A percentile compares a stretch with the other conserved stretches of the same genome.
Conservation (phyloP, 2,888 invertebrate genomes). For the Habrosyne pyritoides region DNA sequence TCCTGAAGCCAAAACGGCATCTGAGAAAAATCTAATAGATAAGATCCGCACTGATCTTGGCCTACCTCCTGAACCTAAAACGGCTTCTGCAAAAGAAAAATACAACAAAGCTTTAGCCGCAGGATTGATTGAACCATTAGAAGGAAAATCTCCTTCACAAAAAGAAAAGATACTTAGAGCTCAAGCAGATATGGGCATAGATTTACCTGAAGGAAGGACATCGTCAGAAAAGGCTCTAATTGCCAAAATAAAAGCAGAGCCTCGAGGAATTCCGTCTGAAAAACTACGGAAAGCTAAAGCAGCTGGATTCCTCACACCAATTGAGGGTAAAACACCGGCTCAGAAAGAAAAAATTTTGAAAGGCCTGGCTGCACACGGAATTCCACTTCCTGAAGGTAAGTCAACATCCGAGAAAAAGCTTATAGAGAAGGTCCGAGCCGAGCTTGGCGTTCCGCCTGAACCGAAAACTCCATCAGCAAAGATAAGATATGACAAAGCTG, state of each 20-base stretch:
- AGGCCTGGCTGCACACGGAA: too few species aligned
- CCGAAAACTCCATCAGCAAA: too few species aligned
- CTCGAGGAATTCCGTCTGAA: too few species aligned
- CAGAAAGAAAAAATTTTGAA: too few species aligned
- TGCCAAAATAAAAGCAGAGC: background rate
- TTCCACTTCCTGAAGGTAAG: slow-evolving; percentile 38
- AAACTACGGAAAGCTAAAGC: too few species aligned
- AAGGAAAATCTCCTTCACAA: slow-evolving; percentile 26
- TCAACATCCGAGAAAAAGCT: slow-evolving; percentile 39
- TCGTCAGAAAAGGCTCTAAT: slow-evolving; percentile 22
- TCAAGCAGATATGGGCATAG: slow-evolving; percentile 15
- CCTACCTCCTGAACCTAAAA: slow-evolving; percentile 29
- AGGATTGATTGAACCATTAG: too few species aligned
- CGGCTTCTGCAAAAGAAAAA: too few species aligned
- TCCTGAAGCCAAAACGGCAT: slow-evolving; percentile 25
- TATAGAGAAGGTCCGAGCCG: slow-evolving; percentile 21
- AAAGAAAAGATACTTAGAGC: slow-evolving; percentile 25
- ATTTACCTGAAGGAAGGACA: slow-evolving; percentile 23
- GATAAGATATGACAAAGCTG: too few species aligned
- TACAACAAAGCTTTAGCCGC: too few species aligned
- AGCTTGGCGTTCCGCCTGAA: slow-evolving; percentile 27
- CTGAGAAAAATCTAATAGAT: slow-evolving; percentile 26
- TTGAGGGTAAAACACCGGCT: too few species aligned
- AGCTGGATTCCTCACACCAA: slow-evolving; percentile 25
- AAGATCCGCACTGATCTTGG: slow-evolving; percentile 30